A percentile compares a stretch with the other conserved stretches of the same genome.
Evolutionary conservation across 2,113 vertebrate species (phyloP).

Genomic region (Nycticryphes semicollaris): DNA sequence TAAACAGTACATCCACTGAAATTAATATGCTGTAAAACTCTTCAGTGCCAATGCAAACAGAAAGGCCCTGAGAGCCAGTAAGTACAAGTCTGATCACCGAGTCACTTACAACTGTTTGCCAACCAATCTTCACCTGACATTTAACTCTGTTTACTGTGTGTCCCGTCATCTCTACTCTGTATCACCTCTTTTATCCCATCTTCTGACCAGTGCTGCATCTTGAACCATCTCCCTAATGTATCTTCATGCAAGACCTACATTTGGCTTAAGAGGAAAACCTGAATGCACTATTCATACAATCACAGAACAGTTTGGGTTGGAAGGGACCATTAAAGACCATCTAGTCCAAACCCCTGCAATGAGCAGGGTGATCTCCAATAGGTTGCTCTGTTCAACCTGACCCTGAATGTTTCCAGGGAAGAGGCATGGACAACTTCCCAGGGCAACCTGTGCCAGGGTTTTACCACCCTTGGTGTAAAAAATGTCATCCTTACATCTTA

Average conservation of each 20-base stretch:
- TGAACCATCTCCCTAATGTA: neutral
- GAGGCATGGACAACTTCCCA: neutral
- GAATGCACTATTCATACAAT: neutral
- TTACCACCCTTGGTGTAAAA: neutral
- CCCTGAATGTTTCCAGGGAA: neutral
- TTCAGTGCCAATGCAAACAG: neutral
- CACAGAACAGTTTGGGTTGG: neutral
- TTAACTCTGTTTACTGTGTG: neutral
- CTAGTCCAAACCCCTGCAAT: neutral
- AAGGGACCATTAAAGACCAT: neutral
- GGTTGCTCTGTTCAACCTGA: neutral
- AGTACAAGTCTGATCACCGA: neutral
- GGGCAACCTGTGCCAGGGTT: neutral
- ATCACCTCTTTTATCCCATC: neutral
- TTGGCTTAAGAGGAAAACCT: neutral
- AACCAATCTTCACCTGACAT: neutral
- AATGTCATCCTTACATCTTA: neutral
- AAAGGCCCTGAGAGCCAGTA: neutral
- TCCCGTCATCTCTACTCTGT: neutral
- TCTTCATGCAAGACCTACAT: neutral
- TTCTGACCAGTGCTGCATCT: neutral
- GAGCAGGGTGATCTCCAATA: neutral
- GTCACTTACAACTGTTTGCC: neutral
- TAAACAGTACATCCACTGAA: neutral
- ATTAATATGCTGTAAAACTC: neutral